These are phyloP conservation scores for Abrostola triplasia DNA, from an alignment of 2,888 invertebrate genomes.

Conservation along the genomic window DNA sequence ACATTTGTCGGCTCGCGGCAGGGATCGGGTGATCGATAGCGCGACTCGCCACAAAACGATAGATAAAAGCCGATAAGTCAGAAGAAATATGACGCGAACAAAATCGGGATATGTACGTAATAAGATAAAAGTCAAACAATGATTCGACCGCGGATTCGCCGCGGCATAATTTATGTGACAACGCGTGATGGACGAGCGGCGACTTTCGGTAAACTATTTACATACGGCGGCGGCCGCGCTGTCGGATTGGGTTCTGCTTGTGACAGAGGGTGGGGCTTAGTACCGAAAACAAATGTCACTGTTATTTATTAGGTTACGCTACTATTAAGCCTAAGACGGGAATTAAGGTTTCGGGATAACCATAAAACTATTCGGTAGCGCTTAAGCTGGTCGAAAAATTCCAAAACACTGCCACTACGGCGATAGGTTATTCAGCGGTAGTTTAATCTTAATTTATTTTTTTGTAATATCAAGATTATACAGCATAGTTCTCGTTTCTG, in stretches of 20 bases:
- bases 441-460: neutral
- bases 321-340: constrained; percentile 84
- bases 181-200: constrained; percentile 88
- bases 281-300: constrained; percentile 88
- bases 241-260: constrained; percentile 87
- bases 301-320: constrained; percentile 87
- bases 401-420: constrained; percentile 5
- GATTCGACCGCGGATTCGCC: constrained; percentile 89
- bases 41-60: constrained; percentile 87
- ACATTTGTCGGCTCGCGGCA: constrained; percentile 85
- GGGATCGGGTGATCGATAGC: constrained; percentile 86
- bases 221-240: constrained; percentile 86
- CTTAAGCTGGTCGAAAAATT: constrained; percentile 48
- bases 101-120: constrained; percentile 89
- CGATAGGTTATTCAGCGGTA: neutral
- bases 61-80: constrained; percentile 88
- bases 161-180: constrained; percentile 89
- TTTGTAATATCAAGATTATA: constrained; percentile 4
- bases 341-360: constrained; percentile 70
- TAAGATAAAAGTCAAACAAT: constrained; percentile 89
- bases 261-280: constrained; percentile 88
- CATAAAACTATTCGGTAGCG: constrained; percentile 49
- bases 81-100: constrained; percentile 89
- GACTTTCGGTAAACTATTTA: constrained; percentile 89
- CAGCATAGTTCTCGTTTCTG: constrained; percentile 9